These are phyloP conservation scores for Archilochus colubris DNA, from an alignment of 2,113 vertebrate genomes.

Conservation along the genomic window DNA sequence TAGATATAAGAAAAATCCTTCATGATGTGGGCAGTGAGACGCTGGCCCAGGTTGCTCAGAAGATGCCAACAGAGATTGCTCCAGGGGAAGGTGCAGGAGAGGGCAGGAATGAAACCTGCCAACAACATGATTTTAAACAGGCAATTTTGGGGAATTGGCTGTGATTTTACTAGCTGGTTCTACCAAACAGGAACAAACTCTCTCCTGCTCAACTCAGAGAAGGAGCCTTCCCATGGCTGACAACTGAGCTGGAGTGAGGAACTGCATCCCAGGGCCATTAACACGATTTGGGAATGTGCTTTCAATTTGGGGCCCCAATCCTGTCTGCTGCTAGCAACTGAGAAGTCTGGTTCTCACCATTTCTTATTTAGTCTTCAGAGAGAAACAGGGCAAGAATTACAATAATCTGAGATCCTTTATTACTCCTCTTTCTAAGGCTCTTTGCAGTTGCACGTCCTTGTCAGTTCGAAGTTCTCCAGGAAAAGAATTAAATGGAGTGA, in stretches of 20 bases:
- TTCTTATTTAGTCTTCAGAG: background rate
- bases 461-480: background rate
- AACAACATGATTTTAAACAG: background rate
- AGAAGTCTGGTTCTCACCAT: background rate
- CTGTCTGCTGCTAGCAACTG: background rate
- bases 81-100: rapidly evolving
- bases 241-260: background rate
- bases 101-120: background rate
- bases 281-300: background rate
- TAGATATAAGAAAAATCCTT: background rate
- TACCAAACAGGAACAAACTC: conserved; percentile 3
- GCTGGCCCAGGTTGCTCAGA: background rate
- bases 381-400: background rate
- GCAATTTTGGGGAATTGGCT: background rate
- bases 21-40: background rate
- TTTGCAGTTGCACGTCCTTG: background rate
- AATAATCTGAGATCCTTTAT: background rate
- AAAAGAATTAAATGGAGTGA: background rate
- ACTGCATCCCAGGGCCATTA: background rate
- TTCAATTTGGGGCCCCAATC: conserved; percentile 3
- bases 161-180: background rate
- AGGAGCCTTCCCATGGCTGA: background rate
- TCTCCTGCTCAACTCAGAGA: background rate
- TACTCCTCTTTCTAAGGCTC: background rate
- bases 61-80: background rate